Evolutionary conservation across 2,888 invertebrate genomes (phyloP), one percentile per base, ranked within the genome.

Genomic region (Dynastes grantii): DNA sequence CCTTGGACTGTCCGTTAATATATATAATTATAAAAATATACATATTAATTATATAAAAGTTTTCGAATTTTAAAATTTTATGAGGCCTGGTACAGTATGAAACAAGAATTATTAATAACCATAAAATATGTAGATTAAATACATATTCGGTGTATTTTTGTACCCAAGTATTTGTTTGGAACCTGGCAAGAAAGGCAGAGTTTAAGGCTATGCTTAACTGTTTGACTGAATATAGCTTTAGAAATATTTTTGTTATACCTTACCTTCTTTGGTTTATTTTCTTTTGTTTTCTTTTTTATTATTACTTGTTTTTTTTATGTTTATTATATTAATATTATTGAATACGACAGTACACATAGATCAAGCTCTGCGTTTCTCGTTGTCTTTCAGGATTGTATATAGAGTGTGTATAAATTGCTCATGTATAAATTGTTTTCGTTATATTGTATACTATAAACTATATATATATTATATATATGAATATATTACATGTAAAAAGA

Each of bases 81-180:
- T 88, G 87, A 89, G 87, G 88, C 88, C 88, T 88, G 88, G 87
- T 87, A 87, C 87, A 88, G 88, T 87, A 88, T 87, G 87, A 88
- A 87, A 85, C 81, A 83, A 86, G 86, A 78, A 76, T 63, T 78
- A 75, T 75, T 68, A 61, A 78, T 73, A 67, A 79, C 73, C 80
- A 80, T 77, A 70, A 78, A 75, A 75, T 75, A 75, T 79, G 80
- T 79, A 80, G 76, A 81, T 76, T 79, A 79, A 77, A 81, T 85
- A 86, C 86, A 88, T 87, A 87, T 87, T 89, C 87, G 88, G 88
- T 88, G 89, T 89, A 89, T 89, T 89, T 89, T 89, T 89, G 88
- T 89, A 89, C 88, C 78, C 78, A 77, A 87, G 87, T 86, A 85
- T 87, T 88, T 88, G 87, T 87, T 85, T 86, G 82, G 49, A 61